Percentiles rank a stretch among this genome's conserved stretches.
Conservation (phyloP, 2,113 vertebrate genomes). For the Pteruthius melanotis region DNA sequence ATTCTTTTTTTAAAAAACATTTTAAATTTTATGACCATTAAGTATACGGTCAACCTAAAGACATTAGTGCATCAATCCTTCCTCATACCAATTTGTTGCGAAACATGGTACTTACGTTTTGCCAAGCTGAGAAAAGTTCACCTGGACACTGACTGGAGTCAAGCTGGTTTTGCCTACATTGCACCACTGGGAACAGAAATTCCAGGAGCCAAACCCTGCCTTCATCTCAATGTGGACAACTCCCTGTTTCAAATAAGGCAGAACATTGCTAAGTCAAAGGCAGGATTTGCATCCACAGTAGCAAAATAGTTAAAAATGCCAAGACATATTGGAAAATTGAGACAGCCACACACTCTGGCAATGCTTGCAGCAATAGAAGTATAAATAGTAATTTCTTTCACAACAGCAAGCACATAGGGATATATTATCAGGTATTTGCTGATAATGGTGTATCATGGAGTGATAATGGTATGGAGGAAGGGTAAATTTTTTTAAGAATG, state of each 20-base stretch:
- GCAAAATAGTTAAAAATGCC: not conserved
- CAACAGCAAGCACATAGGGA: not conserved
- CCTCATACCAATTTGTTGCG: not conserved
- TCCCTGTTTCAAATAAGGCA: not conserved
- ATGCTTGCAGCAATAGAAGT: not conserved
- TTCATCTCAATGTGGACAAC: not conserved
- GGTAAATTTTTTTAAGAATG: not conserved
- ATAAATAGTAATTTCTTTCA: not conserved
- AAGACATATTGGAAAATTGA: not conserved
- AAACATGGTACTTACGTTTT: fast-evolving
- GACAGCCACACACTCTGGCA: not conserved
- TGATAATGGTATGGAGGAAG: not conserved
- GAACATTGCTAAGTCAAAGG: not conserved
- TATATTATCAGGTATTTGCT: constrained; percentile 28
- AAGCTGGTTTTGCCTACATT: not conserved
- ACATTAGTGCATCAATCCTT: not conserved
- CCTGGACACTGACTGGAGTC: not conserved
- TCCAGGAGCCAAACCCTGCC: not conserved
- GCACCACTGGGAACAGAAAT: not conserved
- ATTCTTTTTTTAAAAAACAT: not conserved
- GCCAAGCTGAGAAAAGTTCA: not conserved
- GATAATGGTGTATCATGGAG: not conserved
- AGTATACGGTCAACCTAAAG: not conserved
- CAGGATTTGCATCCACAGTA: not conserved
- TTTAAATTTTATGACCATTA: not conserved